Evolutionary conservation across 2,888 invertebrate genomes (phyloP).

Genomic region (Lamellibrachia columna): DNA sequence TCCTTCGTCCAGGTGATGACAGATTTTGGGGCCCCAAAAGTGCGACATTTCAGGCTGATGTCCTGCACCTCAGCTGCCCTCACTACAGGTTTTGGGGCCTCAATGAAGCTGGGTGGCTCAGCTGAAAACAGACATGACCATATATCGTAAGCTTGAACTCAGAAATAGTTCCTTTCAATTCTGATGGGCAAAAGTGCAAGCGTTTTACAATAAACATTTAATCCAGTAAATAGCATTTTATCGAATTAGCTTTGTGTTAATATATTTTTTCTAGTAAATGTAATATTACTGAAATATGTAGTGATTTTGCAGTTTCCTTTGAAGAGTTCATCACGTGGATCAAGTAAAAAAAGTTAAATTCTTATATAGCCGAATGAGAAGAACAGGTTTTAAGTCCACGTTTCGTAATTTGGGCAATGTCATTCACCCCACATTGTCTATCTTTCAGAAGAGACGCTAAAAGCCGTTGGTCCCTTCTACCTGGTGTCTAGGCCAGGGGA

Average conservation of each 20-base stretch:
- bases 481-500: too few species aligned
- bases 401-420: too few species aligned
- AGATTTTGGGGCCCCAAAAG: constrained; percentile 95
- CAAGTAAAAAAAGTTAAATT: neutral
- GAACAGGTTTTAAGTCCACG: too few species aligned
- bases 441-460: too few species aligned
- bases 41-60: constrained; percentile 74
- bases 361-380: too few species aligned
- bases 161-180: neutral
- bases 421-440: too few species aligned
- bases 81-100: constrained; percentile 72
- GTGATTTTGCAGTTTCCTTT: neutral
- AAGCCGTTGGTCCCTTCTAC: too few species aligned
- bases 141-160: neutral
- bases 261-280: neutral
- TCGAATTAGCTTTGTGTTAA: neutral
- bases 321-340: neutral
- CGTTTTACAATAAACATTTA: too few species aligned
- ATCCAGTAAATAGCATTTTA: neutral
- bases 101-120: constrained; percentile 87
- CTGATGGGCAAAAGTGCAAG: neutral
- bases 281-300: neutral
- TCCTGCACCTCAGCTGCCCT: constrained; percentile 57
- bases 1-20: constrained; percentile 83
- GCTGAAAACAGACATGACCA: constrained; percentile 68